These are phyloP conservation scores for Rhinella marina DNA, from an alignment of 2,797 vertebrate genomes.

Conservation along the genomic window DNA sequence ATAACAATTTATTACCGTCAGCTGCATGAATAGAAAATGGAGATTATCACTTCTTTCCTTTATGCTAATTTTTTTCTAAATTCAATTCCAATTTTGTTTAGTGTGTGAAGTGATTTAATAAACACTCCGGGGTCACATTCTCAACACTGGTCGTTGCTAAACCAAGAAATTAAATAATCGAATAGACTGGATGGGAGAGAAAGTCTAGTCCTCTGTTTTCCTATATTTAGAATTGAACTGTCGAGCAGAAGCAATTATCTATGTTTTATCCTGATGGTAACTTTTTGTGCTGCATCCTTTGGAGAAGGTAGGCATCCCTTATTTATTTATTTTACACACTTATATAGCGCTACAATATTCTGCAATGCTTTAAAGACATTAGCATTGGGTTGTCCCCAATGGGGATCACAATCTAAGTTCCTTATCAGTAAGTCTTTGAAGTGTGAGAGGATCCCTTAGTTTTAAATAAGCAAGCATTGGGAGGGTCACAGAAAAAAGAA, in stretches of 20 bases:
- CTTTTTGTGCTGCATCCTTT: background rate
- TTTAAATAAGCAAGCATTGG: constrained; percentile 5
- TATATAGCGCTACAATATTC: too few relatives aligned
- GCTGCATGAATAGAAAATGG: constrained; percentile 37
- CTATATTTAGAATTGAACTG: constrained; percentile 31
- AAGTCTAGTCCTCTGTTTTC: constrained; percentile 15
- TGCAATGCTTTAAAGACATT: too few relatives aligned
- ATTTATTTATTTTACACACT: too few relatives aligned
- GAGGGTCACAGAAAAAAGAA: background rate
- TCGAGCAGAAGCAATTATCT: constrained; percentile 1
- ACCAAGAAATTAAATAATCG: constrained; percentile 29
- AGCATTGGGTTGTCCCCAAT: too few relatives aligned
- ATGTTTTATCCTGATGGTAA: constrained; percentile 45
- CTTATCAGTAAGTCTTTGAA: too few relatives aligned
- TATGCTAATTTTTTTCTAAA: constrained; percentile 51
- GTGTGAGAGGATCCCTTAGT: background rate
- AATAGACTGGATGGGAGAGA: background rate
- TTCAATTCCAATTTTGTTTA: constrained; percentile 44
- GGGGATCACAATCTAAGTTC: too few relatives aligned
- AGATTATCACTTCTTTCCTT: constrained; percentile 47
- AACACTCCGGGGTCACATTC: constrained; percentile 30
- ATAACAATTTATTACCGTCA: constrained; percentile 55
- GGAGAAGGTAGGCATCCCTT: background rate
- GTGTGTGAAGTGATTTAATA: constrained; percentile 34
- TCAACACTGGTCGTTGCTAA: constrained; percentile 8